phyloP scores from a whole-genome alignment of 2,797 vertebrate genomes.

The Podarcis siculus region DNA sequence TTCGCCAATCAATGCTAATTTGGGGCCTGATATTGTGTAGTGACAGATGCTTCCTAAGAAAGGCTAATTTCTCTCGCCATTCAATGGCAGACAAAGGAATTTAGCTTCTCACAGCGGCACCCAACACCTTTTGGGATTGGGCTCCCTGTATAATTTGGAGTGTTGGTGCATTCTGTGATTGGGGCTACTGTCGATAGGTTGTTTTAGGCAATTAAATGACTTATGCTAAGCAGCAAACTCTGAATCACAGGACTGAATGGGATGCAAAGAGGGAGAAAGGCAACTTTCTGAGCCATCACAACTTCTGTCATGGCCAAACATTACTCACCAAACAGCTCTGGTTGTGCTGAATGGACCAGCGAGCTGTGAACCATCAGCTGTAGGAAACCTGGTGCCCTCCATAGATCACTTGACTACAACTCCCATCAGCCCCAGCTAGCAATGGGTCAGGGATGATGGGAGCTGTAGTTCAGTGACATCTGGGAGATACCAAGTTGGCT shows the following conservation, averaged over 20 bases:
- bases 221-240: conserved; percentile 15
- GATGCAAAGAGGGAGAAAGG: background rate
- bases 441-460: too few relatives aligned
- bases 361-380: too few relatives aligned
- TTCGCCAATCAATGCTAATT: conserved; percentile 63
- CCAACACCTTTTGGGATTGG: conserved; percentile 6
- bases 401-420: too few relatives aligned
- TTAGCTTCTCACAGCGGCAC: conserved; percentile 13
- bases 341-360: background rate
- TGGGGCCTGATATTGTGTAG: conserved; percentile 34
- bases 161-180: conserved; percentile 29
- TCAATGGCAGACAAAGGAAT: conserved; percentile 18
- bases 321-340: background rate
- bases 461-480: too few relatives aligned
- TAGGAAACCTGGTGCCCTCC: background rate
- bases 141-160: conserved; percentile 4
- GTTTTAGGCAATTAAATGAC: conserved; percentile 46
- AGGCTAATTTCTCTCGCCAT: conserved; percentile 8
- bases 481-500: too few relatives aligned
- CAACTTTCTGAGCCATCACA: background rate
- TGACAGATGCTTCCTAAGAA: conserved; percentile 35
- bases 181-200: conserved; percentile 39
- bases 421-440: too few relatives aligned
- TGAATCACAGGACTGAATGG: conserved; percentile 5
- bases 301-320: background rate